Evolutionary conservation across 2,888 invertebrate species (phyloP), one percentile per base, ranked within the genome.

Genomic region (Acrobasis consociella): DNA sequence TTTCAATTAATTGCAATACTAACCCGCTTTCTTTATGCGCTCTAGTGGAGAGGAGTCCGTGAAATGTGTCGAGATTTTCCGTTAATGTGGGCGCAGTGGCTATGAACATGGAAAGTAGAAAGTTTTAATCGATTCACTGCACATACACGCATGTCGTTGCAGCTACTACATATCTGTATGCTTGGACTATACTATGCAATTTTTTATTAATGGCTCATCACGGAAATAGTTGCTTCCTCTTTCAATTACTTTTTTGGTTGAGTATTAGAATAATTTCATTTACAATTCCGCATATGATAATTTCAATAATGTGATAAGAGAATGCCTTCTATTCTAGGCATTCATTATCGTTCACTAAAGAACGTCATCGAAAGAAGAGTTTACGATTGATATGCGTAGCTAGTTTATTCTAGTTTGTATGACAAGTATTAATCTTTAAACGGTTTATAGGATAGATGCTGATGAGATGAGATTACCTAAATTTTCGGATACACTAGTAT

Each of bases 31-130:
- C 92, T 85, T 89, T 80, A 78, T 78, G 77, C 85, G 89, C 86
- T 91, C 89, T 84, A 87, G 80, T 89, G 86, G 80, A 85, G 84
- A 85, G 69, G 77, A 85, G 85, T 84, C 81, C 79, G 77, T 85
- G 86, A 88, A 88, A 90, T 85, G 83, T 83, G 83, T 84, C 78
- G 78, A 88, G 90, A 89, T 89, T 90, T 89, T 89, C 90, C 86
- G 85, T 87, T 86, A 88, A 86, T 85, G 81, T 79, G 80, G 78
- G 79, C 80, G 83, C 86, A 83, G 79, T 78, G 78, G 79, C 73
- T 80, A 81, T 77, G 82, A 79, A 79, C 81, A 81, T 88, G 84
- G 91, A 92, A 92, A 91, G 91, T 92, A 87, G 91, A 92, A 92
- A 92, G 91, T 89, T 83, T 78, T 83, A 80, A 85, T 82, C 91